A percentile compares a stretch with the other conserved stretches of the same genome.
phyloP scores from a whole-genome alignment of 2,888 invertebrate genomes.

The Ariolimax columbianus region DNA sequence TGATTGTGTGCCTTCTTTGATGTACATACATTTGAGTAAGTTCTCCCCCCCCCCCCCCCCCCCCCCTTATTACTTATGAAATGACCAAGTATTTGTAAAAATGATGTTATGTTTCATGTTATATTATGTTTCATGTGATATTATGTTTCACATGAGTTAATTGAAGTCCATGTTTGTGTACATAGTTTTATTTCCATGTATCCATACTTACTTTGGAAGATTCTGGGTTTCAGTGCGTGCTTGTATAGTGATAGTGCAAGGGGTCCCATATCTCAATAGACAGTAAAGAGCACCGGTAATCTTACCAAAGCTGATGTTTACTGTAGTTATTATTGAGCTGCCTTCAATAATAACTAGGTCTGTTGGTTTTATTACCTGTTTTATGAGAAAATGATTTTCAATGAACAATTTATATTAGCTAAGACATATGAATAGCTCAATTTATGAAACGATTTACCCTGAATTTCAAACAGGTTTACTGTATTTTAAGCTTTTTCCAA shows the following conservation, averaged over 20 bases:
- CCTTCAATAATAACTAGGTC: conserved; percentile 55
- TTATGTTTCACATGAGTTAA: not conserved
- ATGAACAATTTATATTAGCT: not conserved
- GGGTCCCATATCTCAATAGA: conserved; percentile 53
- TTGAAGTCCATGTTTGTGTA: not conserved
- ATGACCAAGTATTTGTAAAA: too few relatives aligned
- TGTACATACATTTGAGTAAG: too few relatives aligned
- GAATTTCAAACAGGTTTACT: too few relatives aligned
- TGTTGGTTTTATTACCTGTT: conserved; percentile 51
- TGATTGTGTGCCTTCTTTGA: too few relatives aligned
- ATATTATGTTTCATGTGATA: too few relatives aligned
- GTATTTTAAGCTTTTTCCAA: too few relatives aligned
- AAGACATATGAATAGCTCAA: not conserved
- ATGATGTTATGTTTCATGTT: too few relatives aligned
- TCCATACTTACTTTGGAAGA: conserved; percentile 35
- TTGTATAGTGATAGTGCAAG: conserved; percentile 55
- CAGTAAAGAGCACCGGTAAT: conserved; percentile 56
- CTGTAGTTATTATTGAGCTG: conserved; percentile 26
- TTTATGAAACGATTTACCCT: too few relatives aligned
- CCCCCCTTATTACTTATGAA: too few relatives aligned
- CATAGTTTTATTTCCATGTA: not conserved
- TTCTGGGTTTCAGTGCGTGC: conserved; percentile 38
- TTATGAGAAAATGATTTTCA: not conserved
- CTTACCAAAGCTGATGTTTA: conserved; percentile 49
- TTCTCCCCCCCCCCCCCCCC: too few relatives aligned